Conservation (phyloP, 1,140 invertebrate species). For the Hetaerina americana region DNA sequence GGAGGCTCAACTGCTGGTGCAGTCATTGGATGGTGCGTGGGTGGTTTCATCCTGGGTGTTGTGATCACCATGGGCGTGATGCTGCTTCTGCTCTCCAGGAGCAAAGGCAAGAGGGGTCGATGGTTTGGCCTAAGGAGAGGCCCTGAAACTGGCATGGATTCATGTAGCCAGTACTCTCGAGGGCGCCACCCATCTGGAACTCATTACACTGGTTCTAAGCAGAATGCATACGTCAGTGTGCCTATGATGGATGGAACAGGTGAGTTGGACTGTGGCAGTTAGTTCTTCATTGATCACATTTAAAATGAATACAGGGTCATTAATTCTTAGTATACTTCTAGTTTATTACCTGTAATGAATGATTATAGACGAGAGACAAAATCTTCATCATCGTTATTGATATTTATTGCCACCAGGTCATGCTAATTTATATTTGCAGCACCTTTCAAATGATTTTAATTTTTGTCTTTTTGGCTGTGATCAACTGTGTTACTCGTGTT, state of each 20-base stretch:
- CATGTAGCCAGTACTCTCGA: constrained; percentile 1
- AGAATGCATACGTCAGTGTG: constrained; percentile 70
- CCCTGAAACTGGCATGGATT: background rate
- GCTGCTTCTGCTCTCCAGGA: background rate
- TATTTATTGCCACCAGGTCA: too few relatives aligned
- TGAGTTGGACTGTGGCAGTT: constrained; percentile 19
- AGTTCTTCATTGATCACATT: background rate
- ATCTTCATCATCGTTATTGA: constrained; percentile 21
- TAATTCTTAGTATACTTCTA: too few relatives aligned
- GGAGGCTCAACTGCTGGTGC: background rate
- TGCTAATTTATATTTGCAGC: too few relatives aligned
- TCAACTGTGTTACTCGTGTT: too few relatives aligned
- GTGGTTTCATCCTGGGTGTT: background rate
- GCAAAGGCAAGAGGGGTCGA: background rate
- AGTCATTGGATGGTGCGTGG: background rate
- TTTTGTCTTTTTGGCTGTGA: too few relatives aligned
- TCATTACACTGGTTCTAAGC: constrained; percentile 63
- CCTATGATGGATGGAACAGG: constrained; percentile 50
- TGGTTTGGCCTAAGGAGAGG: background rate
- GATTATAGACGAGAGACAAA: constrained; percentile 14
- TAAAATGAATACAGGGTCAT: too few relatives aligned
- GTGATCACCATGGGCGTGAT: background rate
- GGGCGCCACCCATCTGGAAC: constrained; percentile 47
- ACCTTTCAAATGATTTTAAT: too few relatives aligned
- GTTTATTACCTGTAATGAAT: too few relatives aligned